Evolutionary conservation across 2,113 vertebrate genomes (phyloP).

Genomic region (Alethe diademata): DNA sequence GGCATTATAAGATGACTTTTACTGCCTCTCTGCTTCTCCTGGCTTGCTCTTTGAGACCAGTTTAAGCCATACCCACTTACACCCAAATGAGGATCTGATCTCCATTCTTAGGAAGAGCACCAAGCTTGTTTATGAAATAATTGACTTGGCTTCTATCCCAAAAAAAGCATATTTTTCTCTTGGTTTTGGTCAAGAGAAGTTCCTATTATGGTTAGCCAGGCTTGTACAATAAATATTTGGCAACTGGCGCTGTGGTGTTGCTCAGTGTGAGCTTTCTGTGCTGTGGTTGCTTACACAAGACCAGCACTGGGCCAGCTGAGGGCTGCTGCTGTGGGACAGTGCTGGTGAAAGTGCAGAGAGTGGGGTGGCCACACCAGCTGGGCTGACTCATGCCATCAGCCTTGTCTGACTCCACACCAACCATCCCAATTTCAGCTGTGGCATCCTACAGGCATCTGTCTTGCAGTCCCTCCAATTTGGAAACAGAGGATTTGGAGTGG

Average conservation of each 20-base stretch:
- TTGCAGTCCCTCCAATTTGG: neutral
- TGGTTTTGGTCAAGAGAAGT: neutral
- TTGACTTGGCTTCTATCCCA: neutral
- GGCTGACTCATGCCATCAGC: neutral
- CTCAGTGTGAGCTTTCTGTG: neutral
- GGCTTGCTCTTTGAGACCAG: neutral
- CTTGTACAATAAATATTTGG: conserved; percentile 32
- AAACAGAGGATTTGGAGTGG: neutral
- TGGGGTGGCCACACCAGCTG: neutral
- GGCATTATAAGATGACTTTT: neutral
- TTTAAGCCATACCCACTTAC: neutral
- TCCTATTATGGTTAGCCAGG: conserved; percentile 31
- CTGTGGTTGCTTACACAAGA: conserved; percentile 11
- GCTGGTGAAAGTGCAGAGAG: neutral
- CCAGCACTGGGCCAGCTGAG: neutral
- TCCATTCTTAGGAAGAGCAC: neutral
- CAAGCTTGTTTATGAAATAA: conserved; percentile 14
- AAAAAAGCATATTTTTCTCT: neutral
- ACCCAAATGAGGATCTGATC: neutral
- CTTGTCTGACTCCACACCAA: neutral
- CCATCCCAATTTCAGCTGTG: neutral
- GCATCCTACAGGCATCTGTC: neutral
- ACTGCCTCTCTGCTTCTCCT: neutral
- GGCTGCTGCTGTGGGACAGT: neutral
- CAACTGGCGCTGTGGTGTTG: neutral